Percentiles rank a stretch among this genome's conserved stretches.
Conservation (phyloP, 2,888 invertebrate species). For the Oscheius sp. region DNA sequence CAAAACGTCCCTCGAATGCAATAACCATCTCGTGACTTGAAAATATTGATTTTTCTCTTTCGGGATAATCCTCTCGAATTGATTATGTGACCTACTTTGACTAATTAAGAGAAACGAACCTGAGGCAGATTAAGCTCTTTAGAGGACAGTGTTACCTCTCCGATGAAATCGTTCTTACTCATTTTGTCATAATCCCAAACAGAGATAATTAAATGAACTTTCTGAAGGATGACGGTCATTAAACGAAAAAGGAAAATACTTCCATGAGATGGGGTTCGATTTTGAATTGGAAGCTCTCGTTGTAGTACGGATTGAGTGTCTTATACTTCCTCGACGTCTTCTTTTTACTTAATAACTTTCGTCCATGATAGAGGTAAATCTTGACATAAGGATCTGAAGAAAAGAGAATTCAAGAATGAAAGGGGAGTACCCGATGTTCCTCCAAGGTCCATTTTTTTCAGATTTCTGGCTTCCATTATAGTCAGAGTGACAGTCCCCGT, state of each 20-base stretch:
- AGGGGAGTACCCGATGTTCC: slow-evolving; percentile 64
- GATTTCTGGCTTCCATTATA: slow-evolving; percentile 69
- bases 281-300: slow-evolving; percentile 70
- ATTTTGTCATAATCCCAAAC: slow-evolving; percentile 70
- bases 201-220: slow-evolving; percentile 46
- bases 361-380: slow-evolving; percentile 67
- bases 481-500: slow-evolving; percentile 69
- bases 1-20: too few species aligned
- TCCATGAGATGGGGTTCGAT: slow-evolving; percentile 64
- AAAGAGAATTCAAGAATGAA: not conserved
- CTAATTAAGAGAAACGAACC: slow-evolving; percentile 20
- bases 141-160: slow-evolving; percentile 59
- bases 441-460: slow-evolving; percentile 70
- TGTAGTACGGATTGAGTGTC: slow-evolving; percentile 66
- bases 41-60: not conserved
- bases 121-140: slow-evolving; percentile 54
- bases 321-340: slow-evolving; percentile 69
- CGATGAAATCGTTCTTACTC: slow-evolving; percentile 70
- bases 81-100: too few species aligned
- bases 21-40: too few species aligned
- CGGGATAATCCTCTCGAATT: not conserved
- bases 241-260: slow-evolving; percentile 30
- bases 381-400: slow-evolving; percentile 69
- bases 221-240: not conserved
- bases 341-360: slow-evolving; percentile 67